Conservation (phyloP, 2,888 invertebrate species). For the Zaprionus bogoriensis region DNA sequence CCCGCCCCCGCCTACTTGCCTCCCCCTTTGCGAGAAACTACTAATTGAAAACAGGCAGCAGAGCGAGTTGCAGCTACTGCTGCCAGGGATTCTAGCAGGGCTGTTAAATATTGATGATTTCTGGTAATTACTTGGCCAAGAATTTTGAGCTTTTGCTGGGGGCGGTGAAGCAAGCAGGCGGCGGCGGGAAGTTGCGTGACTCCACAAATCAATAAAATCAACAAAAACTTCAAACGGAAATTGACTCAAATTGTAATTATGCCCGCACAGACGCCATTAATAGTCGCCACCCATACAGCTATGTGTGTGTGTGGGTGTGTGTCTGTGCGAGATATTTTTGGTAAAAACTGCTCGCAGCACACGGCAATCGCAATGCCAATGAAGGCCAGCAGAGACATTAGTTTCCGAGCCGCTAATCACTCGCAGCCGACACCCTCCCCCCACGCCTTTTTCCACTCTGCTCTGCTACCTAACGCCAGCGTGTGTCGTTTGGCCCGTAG, state of each 20-base stretch:
- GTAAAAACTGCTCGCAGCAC: conserved; percentile 10
- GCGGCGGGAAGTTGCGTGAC: conserved; percentile 70
- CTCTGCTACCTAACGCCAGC: neutral
- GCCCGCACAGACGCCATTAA: conserved; percentile 57
- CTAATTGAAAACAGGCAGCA: conserved; percentile 63
- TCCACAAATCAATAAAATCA: conserved; percentile 76
- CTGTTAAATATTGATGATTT: conserved; percentile 67
- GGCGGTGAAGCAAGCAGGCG: neutral
- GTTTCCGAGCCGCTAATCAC: conserved; percentile 21
- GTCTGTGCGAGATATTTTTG: conserved; percentile 6
- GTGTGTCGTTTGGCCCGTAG: conserved; percentile 39
- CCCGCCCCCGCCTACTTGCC: neutral
- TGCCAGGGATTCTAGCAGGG: conserved; percentile 18
- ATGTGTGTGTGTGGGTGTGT: conserved; percentile 14
- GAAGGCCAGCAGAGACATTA: conserved; percentile 28
- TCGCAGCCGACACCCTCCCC: no score
- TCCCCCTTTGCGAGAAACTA: conserved; percentile 23
- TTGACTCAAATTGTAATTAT: conserved; percentile 74
- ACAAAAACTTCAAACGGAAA: conserved; percentile 71
- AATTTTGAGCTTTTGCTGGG: conserved; percentile 8
- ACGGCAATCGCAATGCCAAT: no score
- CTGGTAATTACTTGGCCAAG: conserved; percentile 44
- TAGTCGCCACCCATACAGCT: conserved; percentile 6
- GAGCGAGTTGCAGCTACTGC: conserved; percentile 5
- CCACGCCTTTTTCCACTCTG: no score